Evolutionary conservation across 1,140 invertebrate species (phyloP).

Genomic region (Archivesica marissinica): DNA sequence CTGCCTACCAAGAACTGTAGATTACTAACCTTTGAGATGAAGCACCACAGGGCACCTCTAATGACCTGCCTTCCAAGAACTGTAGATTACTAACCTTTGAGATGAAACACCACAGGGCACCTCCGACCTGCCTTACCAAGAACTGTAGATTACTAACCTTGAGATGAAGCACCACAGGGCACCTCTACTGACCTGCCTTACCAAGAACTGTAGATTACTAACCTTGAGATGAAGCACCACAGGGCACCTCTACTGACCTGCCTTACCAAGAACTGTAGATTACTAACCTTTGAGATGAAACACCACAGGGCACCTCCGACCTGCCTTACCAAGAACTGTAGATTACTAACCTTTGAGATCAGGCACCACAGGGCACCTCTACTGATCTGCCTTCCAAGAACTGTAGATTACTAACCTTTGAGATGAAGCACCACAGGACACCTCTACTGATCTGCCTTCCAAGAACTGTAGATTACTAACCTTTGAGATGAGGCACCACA

Average conservation of each 20-base stretch:
- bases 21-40: slow-evolving; percentile 69
- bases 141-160: slow-evolving; percentile 66
- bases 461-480: slow-evolving; percentile 64
- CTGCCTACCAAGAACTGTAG: no score
- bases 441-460: no score
- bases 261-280: no score
- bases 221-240: slow-evolving; percentile 77
- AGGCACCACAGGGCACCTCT: slow-evolving; percentile 76
- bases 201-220: slow-evolving; percentile 34
- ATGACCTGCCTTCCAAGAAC: no score
- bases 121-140: no score
- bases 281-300: slow-evolving; percentile 70
- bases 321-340: no score
- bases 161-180: slow-evolving; percentile 74
- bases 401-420: slow-evolving; percentile 66
- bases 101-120: slow-evolving; percentile 76
- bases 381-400: no score
- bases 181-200: no score
- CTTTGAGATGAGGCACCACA: slow-evolving; percentile 75
- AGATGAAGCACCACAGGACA: slow-evolving; percentile 74
- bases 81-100: slow-evolving; percentile 67
- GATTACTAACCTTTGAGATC: slow-evolving; percentile 69
- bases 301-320: no score
- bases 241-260: no score
- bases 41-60: slow-evolving; percentile 76